Base-by-base conservation (phyloP, 2,797 vertebrate species). In the Pelochelys cantorii region DNA sequence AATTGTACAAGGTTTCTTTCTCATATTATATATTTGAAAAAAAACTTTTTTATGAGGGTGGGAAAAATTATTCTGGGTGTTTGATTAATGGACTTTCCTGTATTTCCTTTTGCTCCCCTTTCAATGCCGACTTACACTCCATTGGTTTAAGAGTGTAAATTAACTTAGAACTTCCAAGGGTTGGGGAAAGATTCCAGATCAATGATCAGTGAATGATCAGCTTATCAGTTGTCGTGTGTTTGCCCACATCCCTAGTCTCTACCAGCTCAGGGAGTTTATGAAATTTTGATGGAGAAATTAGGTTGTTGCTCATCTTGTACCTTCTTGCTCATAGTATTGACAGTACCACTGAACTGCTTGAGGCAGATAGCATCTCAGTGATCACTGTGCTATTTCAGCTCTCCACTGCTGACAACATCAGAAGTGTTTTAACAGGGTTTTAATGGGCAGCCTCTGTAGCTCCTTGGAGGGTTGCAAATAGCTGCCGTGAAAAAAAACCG, bases 361-460 rank as follows among this genome's bases (percentile, higher is more conserved):
- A 98, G 97, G 98, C 97, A 98, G 98, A 98, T 98, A 98, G 98
- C 97, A 98, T 98, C 98, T 98, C 98, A 11, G 98, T 89, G 94
- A 97, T 97, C 97, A 52, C 97, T 96, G 92, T 98, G 97, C 98
- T 98, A 94, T 98, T 99, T 98, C 98, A 98, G 98, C 98, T 98
- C 98, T 98, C 98, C 97, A 95, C 98, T 98, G 98, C 99, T 99
- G 98, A 99, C 99, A 99, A 99, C 99, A 99, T 98, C 98, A 99
- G 99, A 99, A 99, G 99, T 99, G 99, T 99, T 99, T 99, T 99
- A 99, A 99, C 99, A 99, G 99, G 98, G 98, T 99, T 99, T 99
- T 99, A 99, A 99, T 99, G 99, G 99, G 98, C 98, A 98, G 98
- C 97, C 98, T 98, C 98, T 96, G 97, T 83, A 93, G 97, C 97